A percentile compares a stretch with the other conserved stretches of the same genome.
Evolutionary conservation across 2,888 invertebrate species (phyloP).

Genomic region (Eupithecia subfuscata): DNA sequence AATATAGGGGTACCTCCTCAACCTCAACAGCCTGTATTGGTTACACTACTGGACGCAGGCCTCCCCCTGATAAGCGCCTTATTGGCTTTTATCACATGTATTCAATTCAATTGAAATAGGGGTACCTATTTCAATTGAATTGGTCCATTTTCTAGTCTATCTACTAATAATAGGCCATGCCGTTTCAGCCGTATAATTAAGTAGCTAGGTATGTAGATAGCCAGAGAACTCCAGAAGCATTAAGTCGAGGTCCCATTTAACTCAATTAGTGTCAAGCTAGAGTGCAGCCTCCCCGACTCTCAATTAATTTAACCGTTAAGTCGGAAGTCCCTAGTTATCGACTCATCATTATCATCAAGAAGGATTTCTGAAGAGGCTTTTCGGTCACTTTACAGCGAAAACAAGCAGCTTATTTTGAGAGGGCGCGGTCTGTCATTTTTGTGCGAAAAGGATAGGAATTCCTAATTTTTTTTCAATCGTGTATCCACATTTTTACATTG

Average conservation of each 20-base stretch:
- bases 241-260: constrained; percentile 21
- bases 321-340: neutral
- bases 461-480: no score
- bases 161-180: neutral
- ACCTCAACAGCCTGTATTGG: no score
- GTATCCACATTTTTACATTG: no score
- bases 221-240: constrained; percentile 14
- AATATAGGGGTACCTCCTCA: no score
- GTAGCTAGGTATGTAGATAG: neutral
- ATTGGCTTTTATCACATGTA: no score
- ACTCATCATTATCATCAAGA: constrained; percentile 4
- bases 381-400: neutral
- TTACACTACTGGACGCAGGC: no score
- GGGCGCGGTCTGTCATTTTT: no score
- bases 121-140: no score
- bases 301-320: constrained; percentile 29
- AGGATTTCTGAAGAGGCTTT: neutral
- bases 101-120: no score
- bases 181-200: neutral
- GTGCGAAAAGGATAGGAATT: no score
- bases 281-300: constrained; percentile 19
- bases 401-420: neutral
- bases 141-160: no score
- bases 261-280: constrained; percentile 31
- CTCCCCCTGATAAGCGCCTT: no score